These are phyloP conservation scores for Nasonovia ribisnigri DNA, from an alignment of 2,888 invertebrate species.

Conservation along the genomic window DNA sequence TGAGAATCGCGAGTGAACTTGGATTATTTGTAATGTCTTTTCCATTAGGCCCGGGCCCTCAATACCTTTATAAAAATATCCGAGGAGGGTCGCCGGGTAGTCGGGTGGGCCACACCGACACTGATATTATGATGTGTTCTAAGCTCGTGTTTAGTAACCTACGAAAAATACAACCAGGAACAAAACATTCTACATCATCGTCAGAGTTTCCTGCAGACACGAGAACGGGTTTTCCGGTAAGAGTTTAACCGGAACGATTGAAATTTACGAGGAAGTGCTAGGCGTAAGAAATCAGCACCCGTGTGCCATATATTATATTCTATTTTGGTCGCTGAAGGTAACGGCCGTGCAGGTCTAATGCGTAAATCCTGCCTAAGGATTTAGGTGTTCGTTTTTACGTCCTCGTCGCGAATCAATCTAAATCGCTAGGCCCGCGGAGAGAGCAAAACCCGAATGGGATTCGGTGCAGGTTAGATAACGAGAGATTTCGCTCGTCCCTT, in stretches of 20 bases:
- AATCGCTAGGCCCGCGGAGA: no score
- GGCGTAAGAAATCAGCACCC: neutral
- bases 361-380: neutral
- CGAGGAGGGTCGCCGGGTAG: no score
- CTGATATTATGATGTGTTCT: no score
- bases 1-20: no score
- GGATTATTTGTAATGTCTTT: no score
- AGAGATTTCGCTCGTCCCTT: neutral
- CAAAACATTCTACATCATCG: neutral
- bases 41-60: no score
- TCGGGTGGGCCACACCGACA: no score
- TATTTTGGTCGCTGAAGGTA: neutral
- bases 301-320: neutral
- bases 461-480: neutral
- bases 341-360: neutral
- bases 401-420: neutral
- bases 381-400: neutral
- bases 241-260: neutral
- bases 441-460: neutral
- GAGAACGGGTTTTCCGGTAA: neutral
- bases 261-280: neutral
- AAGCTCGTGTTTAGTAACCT: no score
- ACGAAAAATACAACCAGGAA: neutral
- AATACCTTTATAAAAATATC: no score
- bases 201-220: neutral